Evolutionary conservation across 2,797 vertebrate genomes (phyloP), one percentile per base, ranked within the genome.

Genomic region (Cynopterus sphinx): DNA sequence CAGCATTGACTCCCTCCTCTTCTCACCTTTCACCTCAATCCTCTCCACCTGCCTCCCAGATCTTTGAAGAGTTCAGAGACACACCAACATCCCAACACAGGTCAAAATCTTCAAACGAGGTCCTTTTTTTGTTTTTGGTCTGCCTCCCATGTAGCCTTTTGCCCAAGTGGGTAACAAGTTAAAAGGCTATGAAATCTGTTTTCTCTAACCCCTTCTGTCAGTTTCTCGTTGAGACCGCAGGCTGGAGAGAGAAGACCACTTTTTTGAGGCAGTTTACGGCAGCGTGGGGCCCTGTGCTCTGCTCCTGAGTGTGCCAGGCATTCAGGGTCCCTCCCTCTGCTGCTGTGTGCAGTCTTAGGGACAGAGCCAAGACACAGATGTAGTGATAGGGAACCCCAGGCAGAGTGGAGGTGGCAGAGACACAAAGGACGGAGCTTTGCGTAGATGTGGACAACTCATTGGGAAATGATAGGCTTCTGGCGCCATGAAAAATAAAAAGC

Each of bases 201-300:
- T 68, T 83, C 51, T 94, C 15, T 51, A 53, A 79, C 39, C 55
- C 6, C n/a, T 7, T 36, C 2, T 36, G 16, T 39, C 41, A 49
- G 36, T 87, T 49, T 85, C 53, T 57, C 19, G 26, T 55, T 63
- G 49, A 81, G 70, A 39, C 3, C 26, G 21, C 39, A 49, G 31
- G 16, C n/a, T 43, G 33, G 28, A 15, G 43, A 22, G 70, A 13
- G 74, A n/a, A 10, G 53, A 24, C 17, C 7, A 7, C 55, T 33
- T 33, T 51, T 78, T 31, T 12, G 26, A 31, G n/a, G 15, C 17
- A 2, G 26, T 15, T 55, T 88, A 75, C 57, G 49, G 46, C 41
- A 46, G 1, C 7, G 4, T 0, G 19, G 77, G 0, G 33, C 33
- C 36, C 11, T 0, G 0, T 33, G 6, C 49, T 89, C 28, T 55